Evolutionary conservation across 2,888 invertebrate genomes (phyloP), one percentile per base, ranked within the genome.

Genomic region (Vandiemenella viatica): DNA sequence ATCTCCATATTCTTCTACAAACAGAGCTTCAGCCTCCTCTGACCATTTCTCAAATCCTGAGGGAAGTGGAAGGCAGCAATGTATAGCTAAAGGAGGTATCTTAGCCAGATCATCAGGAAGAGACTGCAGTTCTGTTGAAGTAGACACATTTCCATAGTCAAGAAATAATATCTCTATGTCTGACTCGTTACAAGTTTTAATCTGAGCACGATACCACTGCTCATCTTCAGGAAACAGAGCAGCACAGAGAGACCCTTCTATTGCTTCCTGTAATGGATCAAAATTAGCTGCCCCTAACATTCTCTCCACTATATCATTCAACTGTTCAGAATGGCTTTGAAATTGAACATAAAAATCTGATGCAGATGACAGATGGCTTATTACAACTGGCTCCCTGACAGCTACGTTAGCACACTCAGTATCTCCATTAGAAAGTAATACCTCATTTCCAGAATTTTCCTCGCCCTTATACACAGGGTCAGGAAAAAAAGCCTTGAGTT

Each of bases 321-420:
- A 58, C 6, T 76, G 76, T 1, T 69, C 61, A 0, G 71, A 65
- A 13, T 71, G 68, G n/a, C 76, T 75, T 58, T 83, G 83, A 53
- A 77, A 65, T 55, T 82, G 85, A 7, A 87, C 70, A 67, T 83
- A 85, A 62, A 87, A 85, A 55, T 85, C 82, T 19, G 75, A 74
- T 0, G 80, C 72, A 53, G n/a, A n/a, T n/a, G n/a, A n/a, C n/a
- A n/a, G n/a, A n/a, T n/a, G n/a, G n/a, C n/a, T n/a, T n/a, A n/a
- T n/a, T n/a, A n/a, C n/a, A n/a, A n/a, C n/a, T n/a, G 6, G 7
- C 17, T 5, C 5, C 6, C 2, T 15, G 10, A 21, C 10, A 20
- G 20, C 15, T 43, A 1, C 15, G 15, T 7, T 43, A 6, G 21
- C 22, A 26, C 26, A 26, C 26, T 26, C 26, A 8, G 26, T 26